Evolutionary conservation across 1,140 invertebrate species (phyloP).

Genomic region (Bradynema listronoti): DNA sequence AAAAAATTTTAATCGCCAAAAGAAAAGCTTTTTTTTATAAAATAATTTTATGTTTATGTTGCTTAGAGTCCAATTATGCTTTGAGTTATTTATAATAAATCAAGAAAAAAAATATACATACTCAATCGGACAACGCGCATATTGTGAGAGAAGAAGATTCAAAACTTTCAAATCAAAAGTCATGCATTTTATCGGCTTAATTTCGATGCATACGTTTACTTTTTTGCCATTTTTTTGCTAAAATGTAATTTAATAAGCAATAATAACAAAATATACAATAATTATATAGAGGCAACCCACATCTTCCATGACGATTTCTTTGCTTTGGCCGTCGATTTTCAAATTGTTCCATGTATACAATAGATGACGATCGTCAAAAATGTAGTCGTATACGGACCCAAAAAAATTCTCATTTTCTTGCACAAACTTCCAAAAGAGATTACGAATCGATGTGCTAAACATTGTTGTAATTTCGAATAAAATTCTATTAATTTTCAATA

Average conservation of each 20-base stretch:
- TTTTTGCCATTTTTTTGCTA: background rate
- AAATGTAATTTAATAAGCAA: background rate
- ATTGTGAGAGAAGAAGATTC: background rate
- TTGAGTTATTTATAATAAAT: background rate
- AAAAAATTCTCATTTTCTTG: background rate
- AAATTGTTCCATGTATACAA: background rate
- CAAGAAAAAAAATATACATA: background rate
- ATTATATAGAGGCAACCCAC: background rate
- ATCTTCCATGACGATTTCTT: background rate
- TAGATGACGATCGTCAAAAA: slow-evolving; percentile 3
- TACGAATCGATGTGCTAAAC: background rate
- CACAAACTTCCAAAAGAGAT: slow-evolving; percentile 2
- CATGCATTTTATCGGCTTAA: slow-evolving; percentile 4
- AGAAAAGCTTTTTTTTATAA: background rate
- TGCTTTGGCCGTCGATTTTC: background rate
- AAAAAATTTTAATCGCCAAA: background rate
- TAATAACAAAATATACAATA: background rate
- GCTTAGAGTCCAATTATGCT: background rate
- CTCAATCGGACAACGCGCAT: slow-evolving; percentile 2
- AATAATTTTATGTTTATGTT: background rate
- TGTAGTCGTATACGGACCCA: background rate
- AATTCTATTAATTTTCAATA: background rate
- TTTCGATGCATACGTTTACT: background rate
- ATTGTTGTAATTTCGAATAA: background rate
- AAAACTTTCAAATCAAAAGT: slow-evolving; percentile 1